Evolutionary conservation across 2,797 vertebrate genomes (phyloP).

Genomic region (Ctenosaura bakeri): DNA sequence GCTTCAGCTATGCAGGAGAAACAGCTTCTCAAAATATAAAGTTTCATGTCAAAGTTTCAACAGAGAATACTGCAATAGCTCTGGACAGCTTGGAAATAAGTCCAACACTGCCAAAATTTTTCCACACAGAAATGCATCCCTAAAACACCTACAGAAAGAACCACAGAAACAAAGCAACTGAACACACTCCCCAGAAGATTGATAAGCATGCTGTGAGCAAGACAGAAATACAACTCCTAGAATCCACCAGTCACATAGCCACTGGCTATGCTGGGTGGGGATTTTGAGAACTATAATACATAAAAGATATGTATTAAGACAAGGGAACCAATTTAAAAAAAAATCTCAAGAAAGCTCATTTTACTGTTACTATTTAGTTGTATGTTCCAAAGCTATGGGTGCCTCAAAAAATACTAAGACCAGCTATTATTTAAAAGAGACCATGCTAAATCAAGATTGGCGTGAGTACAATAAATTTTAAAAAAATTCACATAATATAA

Average conservation of each 20-base stretch:
- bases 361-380: background rate
- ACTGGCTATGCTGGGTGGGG: too few relatives aligned
- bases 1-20: background rate
- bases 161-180: background rate
- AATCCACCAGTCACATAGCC: background rate
- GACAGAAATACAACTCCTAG: background rate
- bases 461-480: background rate
- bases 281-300: too few relatives aligned
- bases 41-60: background rate
- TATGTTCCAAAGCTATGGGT: background rate
- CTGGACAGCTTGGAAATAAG: background rate
- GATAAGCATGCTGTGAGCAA: background rate
- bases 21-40: background rate
- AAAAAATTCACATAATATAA: background rate
- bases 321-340: background rate
- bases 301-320: background rate
- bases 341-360: background rate
- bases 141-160: background rate
- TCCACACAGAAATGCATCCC: background rate
- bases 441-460: background rate
- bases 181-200: constrained; percentile 1
- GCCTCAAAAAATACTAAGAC: background rate
- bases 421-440: background rate
- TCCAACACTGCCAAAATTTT: background rate
- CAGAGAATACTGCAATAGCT: background rate